Base-by-base conservation (phyloP, 1,140 invertebrate species). In the Littorina saxatilis region DNA sequence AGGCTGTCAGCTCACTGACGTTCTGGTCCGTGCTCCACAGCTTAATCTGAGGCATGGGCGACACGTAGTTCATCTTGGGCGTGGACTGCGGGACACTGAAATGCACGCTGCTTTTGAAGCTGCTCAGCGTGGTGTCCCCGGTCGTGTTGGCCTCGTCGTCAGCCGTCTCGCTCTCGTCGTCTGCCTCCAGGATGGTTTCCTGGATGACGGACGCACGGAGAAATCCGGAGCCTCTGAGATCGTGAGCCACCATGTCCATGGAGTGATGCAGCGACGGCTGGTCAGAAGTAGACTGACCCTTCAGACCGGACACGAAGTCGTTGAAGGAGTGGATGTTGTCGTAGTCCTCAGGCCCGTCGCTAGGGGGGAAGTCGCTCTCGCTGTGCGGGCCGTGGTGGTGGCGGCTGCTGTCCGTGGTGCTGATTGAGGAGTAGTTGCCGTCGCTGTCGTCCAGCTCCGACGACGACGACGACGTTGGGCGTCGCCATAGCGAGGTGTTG, bases 401-500 rank as follows among this genome's bases (percentile, higher is more conserved):
- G 27, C 61, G 74, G 43, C 37, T 35, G 61, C 80, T 81, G 0
- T 82, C 80, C 2, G 61, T 23, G 20, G 73, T 77, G 32, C 74
- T 82, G 27, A 77, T 39, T 37, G 80, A 77, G 29, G 80, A 77
- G 50, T 82, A 77, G 43, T 82, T 82, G 50, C 74, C 80, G 29
- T 82, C 74, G 23, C 80, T 82, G 9, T 77, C 74, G 0, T 77
- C 80, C 29, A 77, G 43, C 58, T 77, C 74, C 2, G 80, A 82
- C 9, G 80, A 82, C 9, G 68, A 66, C 1, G 73, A 82, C 1
- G 29, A 20, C 17, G 39, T 32, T 9, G 29, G 43, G 17, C 39
- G 40, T 29, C 77, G 47, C 61, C 2, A 5, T 17, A 50, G 20
- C 7, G 5, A 5, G 5, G 43, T 27, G 40, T 15, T 32, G 40